phyloP scores from a whole-genome alignment of 2,888 invertebrate species.

The Calliopum simillimum region DNA sequence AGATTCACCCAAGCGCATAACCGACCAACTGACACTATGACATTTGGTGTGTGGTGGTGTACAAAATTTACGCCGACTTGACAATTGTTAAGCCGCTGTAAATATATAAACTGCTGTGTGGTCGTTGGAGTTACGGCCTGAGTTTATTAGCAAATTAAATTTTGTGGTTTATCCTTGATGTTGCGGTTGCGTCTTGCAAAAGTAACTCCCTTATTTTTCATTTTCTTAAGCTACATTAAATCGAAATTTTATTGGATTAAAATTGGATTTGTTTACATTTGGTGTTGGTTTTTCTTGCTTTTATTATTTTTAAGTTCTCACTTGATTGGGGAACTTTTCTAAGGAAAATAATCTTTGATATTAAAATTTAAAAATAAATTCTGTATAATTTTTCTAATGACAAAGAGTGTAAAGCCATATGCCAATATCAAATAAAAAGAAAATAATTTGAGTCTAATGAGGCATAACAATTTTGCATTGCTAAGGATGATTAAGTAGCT shows the following conservation, averaged over 20 bases:
- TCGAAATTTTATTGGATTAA: slow-evolving; percentile 26
- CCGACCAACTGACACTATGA: neutral
- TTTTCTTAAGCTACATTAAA: slow-evolving; percentile 12
- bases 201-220: neutral
- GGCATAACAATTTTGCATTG: too few relatives aligned
- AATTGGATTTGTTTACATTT: slow-evolving; percentile 20
- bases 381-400: too few relatives aligned
- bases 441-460: too few relatives aligned
- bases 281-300: neutral
- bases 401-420: too few relatives aligned
- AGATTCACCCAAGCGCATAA: too few relatives aligned
- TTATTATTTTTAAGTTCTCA: too few relatives aligned
- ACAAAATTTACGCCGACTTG: slow-evolving; percentile 7
- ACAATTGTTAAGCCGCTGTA: slow-evolving; percentile 26
- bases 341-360: too few relatives aligned
- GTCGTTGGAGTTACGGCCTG: slow-evolving; percentile 3
- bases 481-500: too few relatives aligned
- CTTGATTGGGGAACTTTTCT: too few relatives aligned
- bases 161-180: neutral
- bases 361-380: too few relatives aligned
- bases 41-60: slow-evolving; percentile 50
- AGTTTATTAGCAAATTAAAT: slow-evolving; percentile 27
- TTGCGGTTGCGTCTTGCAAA: neutral
- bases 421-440: too few relatives aligned
- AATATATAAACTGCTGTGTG: slow-evolving; percentile 15